Percentiles rank a stretch among this genome's conserved stretches.
These are phyloP conservation scores for Tromatobia lineatoria DNA, from an alignment of 2,888 invertebrate species.

Conservation along the genomic window DNA sequence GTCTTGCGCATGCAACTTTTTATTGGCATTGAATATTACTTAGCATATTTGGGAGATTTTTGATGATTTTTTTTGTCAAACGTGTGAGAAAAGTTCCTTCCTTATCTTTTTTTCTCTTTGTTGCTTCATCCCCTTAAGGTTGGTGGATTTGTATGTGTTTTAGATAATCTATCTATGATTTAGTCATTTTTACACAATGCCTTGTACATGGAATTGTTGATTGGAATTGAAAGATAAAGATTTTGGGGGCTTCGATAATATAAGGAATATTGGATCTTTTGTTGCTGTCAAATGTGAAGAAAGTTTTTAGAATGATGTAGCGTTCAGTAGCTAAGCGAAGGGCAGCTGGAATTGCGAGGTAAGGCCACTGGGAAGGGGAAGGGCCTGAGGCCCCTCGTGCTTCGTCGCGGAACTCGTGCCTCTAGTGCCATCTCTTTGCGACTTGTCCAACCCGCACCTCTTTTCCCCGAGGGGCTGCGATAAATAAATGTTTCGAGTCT, in stretches of 20 bases:
- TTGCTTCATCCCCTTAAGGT: no score
- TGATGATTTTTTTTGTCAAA: no score
- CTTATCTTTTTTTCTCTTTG: no score
- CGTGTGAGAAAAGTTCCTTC: no score
- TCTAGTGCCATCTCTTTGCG: constrained; percentile 78
- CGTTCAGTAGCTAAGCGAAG: background rate
- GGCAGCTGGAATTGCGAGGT: background rate
- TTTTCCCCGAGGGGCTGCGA: constrained; percentile 17
- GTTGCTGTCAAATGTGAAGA: background rate
- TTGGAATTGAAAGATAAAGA: no score
- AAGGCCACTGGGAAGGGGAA: constrained; percentile 35
- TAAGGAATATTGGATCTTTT: background rate
- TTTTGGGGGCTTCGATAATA: no score
- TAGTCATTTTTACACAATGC: no score
- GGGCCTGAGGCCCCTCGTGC: constrained; percentile 23
- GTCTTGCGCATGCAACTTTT: background rate
- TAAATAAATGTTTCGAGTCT: constrained; percentile 42
- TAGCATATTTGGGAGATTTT: no score
- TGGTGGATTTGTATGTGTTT: no score
- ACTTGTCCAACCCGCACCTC: constrained; percentile 45
- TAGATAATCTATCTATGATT: no score
- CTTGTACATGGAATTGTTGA: no score
- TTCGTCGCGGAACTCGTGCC: constrained; percentile 68
- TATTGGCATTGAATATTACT: background rate
- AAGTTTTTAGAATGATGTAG: background rate